Conservation (phyloP, 1,140 invertebrate species). For the Cherax quadricarinatus region DNA sequence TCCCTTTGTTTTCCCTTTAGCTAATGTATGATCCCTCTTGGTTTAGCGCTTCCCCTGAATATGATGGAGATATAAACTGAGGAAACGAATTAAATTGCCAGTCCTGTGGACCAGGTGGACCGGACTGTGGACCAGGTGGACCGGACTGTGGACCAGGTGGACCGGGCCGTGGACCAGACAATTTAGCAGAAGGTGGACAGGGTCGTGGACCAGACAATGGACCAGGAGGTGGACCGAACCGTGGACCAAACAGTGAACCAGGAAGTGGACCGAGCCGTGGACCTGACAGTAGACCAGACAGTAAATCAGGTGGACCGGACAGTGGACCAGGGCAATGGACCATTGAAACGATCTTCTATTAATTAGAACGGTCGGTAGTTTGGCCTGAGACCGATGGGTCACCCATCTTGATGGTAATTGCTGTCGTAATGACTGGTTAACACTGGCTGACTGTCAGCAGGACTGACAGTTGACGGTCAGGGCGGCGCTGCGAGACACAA, state of each 20-base stretch:
- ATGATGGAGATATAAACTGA: too few relatives aligned
- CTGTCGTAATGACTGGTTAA: conserved; percentile 64
- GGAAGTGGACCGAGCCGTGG: neutral
- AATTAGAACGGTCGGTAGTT: conserved; percentile 64
- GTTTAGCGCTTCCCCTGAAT: too few relatives aligned
- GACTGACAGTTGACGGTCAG: conserved; percentile 62
- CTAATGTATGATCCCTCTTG: too few relatives aligned
- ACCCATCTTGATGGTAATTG: conserved; percentile 67
- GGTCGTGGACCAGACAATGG: too few relatives aligned
- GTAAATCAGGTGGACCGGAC: neutral
- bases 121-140: too few relatives aligned
- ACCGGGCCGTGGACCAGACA: too few relatives aligned
- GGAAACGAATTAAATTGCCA: too few relatives aligned
- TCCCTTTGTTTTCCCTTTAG: neutral
- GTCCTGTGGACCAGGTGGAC: too few relatives aligned
- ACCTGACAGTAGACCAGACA: neutral
- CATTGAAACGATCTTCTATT: conserved; percentile 60
- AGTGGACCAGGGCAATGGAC: conserved; percentile 28
- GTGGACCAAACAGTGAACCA: too few relatives aligned
- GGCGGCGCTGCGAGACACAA: neutral
- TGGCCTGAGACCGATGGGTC: conserved; percentile 28
- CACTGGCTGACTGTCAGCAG: conserved; percentile 55
- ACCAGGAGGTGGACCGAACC: too few relatives aligned
- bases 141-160: too few relatives aligned
- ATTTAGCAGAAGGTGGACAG: too few relatives aligned